Evolutionary conservation across 1,140 invertebrate genomes (phyloP), one percentile per base, ranked within the genome.

Genomic region (Ostrea edulis): DNA sequence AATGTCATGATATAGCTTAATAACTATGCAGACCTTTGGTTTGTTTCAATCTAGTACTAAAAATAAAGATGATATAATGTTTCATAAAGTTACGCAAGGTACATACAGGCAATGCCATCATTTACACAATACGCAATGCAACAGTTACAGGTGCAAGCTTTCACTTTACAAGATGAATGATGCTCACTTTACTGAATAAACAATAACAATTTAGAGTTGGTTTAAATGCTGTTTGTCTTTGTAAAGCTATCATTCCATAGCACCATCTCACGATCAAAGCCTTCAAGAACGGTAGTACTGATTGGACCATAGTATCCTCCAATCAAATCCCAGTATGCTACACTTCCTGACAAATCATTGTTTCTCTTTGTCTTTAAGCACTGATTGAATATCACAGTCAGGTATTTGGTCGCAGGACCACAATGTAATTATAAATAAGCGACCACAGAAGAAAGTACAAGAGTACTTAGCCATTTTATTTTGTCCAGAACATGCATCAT

Each of bases 151-250:
- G 35, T 44, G 35, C 35, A 1, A 44, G 5, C 5, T 2, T 62
- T 20, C 55, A 17, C 7, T 62, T n/a, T 62, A 20, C 14, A 62
- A 62, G 20, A 17, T n/a, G 0, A 5, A 62, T 62, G 35, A 44
- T 62, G 5, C 54, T 7, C n/a, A 62, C 55, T 62, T 14, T n/a
- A 62, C 17, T 62, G 14, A 62, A 62, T 20, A 62, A 62, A 62
- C n/a, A 44, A 62, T 62, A 58, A 62, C 17, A 62, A 17, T 20
- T 62, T 62, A 5, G 55, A 62, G 55, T 20, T 62, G n/a, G 55
- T 62, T 77, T 35, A 77, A 77, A 77, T 77, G 68, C 68, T 77
- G 68, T 77, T n/a, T 22, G 29, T 77, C 22, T 77, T 29, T 12
- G 29, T 77, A 77, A 77, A 77, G 68, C 68, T 77, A 29, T 35